Percentiles rank a stretch among this genome's conserved stretches.
These are phyloP conservation scores for Plecotus auritus DNA, from an alignment of 2,113 vertebrate species.

Conservation along the genomic window DNA sequence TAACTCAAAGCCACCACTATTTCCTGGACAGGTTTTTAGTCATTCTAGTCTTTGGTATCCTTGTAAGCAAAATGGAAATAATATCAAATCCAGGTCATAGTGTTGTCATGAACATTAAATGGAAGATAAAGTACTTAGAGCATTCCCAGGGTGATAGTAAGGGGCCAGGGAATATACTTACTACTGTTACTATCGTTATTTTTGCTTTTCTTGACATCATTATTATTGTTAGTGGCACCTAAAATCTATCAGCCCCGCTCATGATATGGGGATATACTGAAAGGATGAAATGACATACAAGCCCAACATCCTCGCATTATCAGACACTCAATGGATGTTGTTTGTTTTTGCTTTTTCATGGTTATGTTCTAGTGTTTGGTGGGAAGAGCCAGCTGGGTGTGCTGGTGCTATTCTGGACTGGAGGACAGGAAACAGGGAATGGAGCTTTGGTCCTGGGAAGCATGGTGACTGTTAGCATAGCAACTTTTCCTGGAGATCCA, in stretches of 20 bases:
- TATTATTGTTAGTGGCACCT: neutral
- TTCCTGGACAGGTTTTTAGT: neutral
- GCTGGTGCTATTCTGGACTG: neutral
- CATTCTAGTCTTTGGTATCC: neutral
- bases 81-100: neutral
- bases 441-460: neutral
- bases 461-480: accelerated
- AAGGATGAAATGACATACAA: neutral
- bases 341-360: neutral
- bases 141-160: neutral
- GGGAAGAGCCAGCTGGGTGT: neutral
- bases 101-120: neutral
- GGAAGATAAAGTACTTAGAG: neutral
- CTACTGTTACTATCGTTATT: neutral
- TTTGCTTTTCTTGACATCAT: neutral
- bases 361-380: accelerated
- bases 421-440: neutral
- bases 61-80: neutral
- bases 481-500: neutral
- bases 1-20: neutral
- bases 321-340: neutral
- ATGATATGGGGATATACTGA: accelerated
- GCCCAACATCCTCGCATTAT: too few species aligned
- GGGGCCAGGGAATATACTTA: neutral
- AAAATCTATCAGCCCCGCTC: neutral